phyloP scores from a whole-genome alignment of 1,140 invertebrate genomes.

The Drosophila sulfurigaster region DNA sequence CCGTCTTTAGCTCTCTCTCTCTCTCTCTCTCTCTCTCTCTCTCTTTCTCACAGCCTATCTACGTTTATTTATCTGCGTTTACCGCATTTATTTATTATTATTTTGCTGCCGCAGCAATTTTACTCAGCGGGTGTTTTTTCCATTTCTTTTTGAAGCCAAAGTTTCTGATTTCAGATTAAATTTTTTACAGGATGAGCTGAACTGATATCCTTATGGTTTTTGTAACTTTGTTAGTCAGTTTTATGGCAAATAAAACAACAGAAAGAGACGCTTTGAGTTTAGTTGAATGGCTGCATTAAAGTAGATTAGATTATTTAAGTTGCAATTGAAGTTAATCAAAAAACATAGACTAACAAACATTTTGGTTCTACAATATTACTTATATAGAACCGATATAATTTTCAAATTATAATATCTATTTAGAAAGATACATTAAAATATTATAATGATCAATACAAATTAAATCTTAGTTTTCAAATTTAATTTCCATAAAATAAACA shows the following conservation, averaged over 20 bases:
- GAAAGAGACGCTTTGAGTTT: too few relatives aligned
- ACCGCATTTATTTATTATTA: background rate
- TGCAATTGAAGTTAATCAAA: too few relatives aligned
- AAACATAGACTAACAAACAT: too few relatives aligned
- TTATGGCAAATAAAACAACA: background rate
- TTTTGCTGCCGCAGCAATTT: background rate
- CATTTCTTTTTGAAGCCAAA: background rate
- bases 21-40: too few relatives aligned
- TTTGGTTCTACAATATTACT: too few relatives aligned
- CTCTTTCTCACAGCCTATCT: background rate
- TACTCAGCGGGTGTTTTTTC: background rate
- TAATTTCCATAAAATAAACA: too few relatives aligned
- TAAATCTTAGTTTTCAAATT: too few relatives aligned
- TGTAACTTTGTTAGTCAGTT: background rate
- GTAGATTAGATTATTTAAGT: too few relatives aligned
- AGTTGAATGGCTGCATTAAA: background rate
- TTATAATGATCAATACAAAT: too few relatives aligned
- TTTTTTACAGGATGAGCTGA: background rate
- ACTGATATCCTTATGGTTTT: background rate
- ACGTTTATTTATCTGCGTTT: background rate
- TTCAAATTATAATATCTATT: too few relatives aligned
- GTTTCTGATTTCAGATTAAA: background rate
- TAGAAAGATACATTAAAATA: too few relatives aligned
- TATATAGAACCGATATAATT: too few relatives aligned
- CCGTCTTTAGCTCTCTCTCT: background rate